phyloP scores from a whole-genome alignment of 2,113 vertebrate species.

The Brachypteracias leptosomus region DNA sequence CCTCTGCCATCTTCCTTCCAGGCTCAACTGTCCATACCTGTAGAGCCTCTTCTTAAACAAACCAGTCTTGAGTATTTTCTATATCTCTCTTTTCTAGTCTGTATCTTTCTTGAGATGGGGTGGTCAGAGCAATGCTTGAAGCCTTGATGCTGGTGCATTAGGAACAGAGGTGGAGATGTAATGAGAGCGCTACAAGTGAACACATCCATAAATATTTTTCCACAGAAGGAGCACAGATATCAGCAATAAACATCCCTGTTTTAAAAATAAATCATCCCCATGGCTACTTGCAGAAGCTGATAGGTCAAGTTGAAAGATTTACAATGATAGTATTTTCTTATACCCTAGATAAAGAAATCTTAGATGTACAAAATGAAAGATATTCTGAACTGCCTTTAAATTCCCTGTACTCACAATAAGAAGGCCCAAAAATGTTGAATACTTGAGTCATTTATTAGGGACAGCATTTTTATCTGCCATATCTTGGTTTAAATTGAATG shows the following conservation, averaged over 20 bases:
- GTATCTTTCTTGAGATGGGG: background rate
- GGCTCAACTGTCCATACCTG: background rate
- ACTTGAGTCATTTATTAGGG: background rate
- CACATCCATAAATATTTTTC: background rate
- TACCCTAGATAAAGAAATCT: background rate
- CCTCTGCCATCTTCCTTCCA: background rate
- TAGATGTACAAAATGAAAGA: background rate
- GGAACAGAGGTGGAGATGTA: background rate
- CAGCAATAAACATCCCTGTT: background rate
- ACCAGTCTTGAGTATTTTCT: background rate
- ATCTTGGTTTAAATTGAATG: conserved; percentile 50
- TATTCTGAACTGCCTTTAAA: background rate
- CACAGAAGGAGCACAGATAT: background rate
- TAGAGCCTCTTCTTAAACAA: background rate
- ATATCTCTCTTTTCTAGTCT: background rate
- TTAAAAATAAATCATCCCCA: background rate
- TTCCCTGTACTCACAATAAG: background rate
- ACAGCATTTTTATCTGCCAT: background rate
- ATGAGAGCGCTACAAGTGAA: background rate
- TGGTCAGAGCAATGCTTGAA: background rate
- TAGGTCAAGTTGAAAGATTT: background rate
- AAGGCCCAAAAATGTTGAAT: background rate
- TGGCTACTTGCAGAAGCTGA: background rate
- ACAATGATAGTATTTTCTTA: background rate
- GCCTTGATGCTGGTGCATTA: background rate